phyloP scores from a whole-genome alignment of 2,113 vertebrate genomes.

The Malurus alboscapulatus region DNA sequence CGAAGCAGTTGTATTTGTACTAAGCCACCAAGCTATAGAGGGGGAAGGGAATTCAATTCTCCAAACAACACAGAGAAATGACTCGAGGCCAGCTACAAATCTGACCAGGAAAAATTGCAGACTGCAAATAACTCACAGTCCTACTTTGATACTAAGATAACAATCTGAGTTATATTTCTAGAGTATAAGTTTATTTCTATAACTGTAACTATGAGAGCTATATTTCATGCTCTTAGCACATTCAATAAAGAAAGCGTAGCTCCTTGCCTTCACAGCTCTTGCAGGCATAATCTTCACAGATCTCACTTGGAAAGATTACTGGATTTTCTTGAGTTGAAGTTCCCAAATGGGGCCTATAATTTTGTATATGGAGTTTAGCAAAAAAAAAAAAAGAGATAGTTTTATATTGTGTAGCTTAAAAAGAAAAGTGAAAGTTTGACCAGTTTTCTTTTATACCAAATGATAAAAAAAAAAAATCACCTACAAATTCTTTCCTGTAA shows the following conservation, averaged over 20 bases:
- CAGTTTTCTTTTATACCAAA: background rate
- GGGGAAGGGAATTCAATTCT: background rate
- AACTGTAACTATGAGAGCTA: background rate
- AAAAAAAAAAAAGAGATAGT: background rate
- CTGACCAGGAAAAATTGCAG: background rate
- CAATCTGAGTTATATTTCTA: background rate
- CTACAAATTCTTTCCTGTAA: background rate
- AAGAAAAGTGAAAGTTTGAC: background rate
- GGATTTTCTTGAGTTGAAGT: background rate
- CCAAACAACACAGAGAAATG: background rate
- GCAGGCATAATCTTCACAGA: background rate
- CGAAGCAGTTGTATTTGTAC: background rate
- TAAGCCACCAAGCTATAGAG: background rate
- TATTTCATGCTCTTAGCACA: background rate
- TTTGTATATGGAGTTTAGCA: background rate
- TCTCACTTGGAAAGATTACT: background rate
- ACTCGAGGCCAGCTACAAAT: background rate
- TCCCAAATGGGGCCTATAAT: background rate
- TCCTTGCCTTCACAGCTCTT: background rate
- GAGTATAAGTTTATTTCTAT: background rate
- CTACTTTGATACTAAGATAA: background rate
- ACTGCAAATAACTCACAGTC: background rate
- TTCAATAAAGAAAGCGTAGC: background rate
- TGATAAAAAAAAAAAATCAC: background rate
- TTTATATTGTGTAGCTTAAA: background rate